Base-by-base conservation (phyloP, 1,140 invertebrate species). In the Druon quercuslanigerum region DNA sequence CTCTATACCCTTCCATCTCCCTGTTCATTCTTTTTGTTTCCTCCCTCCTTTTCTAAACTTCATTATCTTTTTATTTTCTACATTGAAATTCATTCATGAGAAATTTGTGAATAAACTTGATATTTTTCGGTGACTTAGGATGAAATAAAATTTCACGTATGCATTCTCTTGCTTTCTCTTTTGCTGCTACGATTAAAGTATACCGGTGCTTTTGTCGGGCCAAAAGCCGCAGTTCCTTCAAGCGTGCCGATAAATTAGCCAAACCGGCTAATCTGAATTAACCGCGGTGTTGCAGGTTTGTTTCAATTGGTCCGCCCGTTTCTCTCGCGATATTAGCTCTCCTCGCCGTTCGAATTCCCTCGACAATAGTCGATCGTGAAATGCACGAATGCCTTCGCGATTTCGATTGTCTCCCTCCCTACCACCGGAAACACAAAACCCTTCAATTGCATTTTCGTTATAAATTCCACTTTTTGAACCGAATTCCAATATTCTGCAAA, bases 291-390 rank as follows among this genome's bases (percentile, higher is more conserved):
- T 66, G 19, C 51, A 72, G 72, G 73, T 51, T 51, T 72, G 54
- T 77, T 80, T 80, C 75, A 50, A 80, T 80, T 77, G 73, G 77
- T 80, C 51, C 71, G 70, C 73, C 54, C 74, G 72, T 81, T 80
- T 75, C 57, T 13, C 57, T 25, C 57, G 74, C 74, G 50, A 79
- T 76, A 74, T 74, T 76, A 76, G 76, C 57, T 60, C 57, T 25
- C 20, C 20, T 60, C 57, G 33, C 57, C 33, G 33, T 60, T 60
- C 16, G 11, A 60, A 60, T 60, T 60, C 20, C 20, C 20, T 33
- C 13, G 20, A 33, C 57, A 60, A 60, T 33, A 11, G 7, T 17
- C 19, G 4, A 57, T 20, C 0, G 0, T 11, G 19, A 20, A 57
- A 57, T 17, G 20, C 54, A 60, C 57, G 20, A 60, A 60, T 60